Base-by-base conservation (phyloP, 2,888 invertebrate genomes). In the Andricus curvator region DNA sequence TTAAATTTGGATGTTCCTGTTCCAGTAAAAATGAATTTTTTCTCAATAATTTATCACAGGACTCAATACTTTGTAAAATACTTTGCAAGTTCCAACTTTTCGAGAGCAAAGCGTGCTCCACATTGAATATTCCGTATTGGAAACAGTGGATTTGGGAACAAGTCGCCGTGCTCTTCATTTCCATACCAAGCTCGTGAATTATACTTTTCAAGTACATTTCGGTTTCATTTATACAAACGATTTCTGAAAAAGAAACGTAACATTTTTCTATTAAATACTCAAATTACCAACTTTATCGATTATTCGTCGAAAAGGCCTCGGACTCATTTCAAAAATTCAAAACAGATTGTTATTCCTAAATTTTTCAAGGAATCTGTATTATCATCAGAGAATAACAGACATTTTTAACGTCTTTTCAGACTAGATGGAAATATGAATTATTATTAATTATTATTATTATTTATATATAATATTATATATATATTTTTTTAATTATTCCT, bases 141-240 rank as follows among this genome's bases (percentile, higher is more conserved):
- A 97, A 94, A 89, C 98, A 97, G 83, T 97, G 96, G 11, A 99
- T 93, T 15, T 95, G 95, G 0, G 95, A 95, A 89, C 98, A 97
- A 85, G 97, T 95, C 0, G 99, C 99, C 1, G 95, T 95, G 2
- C 96, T 95, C 87, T 96, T 96, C 62, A 98, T 90, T 89, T 96
- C 95, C 1, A 96, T 90, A 6, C 98, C 99, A 60, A 99, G 93
- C 83, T 98, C 97, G 90, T 98, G 96, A 20, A 99, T 93, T n/a
- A 99, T 88, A 0, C 95, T 94, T 91, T 95, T 96, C 25, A 99
- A 93, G 90, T 96, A 97, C 67, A 94, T 93, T 84, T 97, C 97
- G 86, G 95, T 95, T 93, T 98, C 99, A 93, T 98, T 98, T 37
- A 98, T 95, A 60, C 96, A 95, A 90, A 98, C 97, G 44, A 99